Base-by-base conservation (phyloP, 2,888 invertebrate species). In the Diadegma fenestrale region DNA sequence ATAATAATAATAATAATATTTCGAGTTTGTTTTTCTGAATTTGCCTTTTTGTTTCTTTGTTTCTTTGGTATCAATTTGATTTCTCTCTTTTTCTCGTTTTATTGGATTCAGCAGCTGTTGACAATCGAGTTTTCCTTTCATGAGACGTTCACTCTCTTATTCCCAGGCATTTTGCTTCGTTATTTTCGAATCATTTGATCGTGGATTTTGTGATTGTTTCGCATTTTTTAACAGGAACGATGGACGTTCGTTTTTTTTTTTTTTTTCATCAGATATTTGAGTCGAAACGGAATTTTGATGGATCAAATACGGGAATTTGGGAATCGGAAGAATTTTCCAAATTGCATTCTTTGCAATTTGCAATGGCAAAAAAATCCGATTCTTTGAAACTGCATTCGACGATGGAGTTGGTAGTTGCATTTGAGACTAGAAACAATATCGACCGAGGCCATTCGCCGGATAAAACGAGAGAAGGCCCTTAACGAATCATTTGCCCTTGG, bases 31-130 rank as follows among this genome's bases (percentile, higher is more conserved):
- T 58, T 73, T 71, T 73, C 12, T 37, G 37, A 37, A 64, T 87
- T 79, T 81, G 64, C 82, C 41, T 43, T 73, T 68, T 80, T 85
- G 81, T 84, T 76, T 86, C 86, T 81, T 41, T 80, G 64, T 71
- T 85, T 48, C 43, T 84, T 51, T 78, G 79, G 81, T 66, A 71
- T 78, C 72, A 45, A 69, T 54, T 37, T 33, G 72, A 71, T 61
- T 77, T 54, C 19, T 72, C 41, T 22, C 51, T 19, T 19, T 22
- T 19, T 22, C 51, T 19, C 12, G 6, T 26, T 14, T 3, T 0
- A 12, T 58, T 10, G 10, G 22, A 12, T 54, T 22, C 14, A 14
- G 19, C 22, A 33, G 33, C 48, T 51, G 48, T 51, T 12, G 12
- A 0, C 17, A 7, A 68, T 45, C 43, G 58, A 54, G 66, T 79